Percentiles rank a stretch among this genome's conserved stretches.
phyloP scores from a whole-genome alignment of 2,888 invertebrate species.

The Stenolophus ochropezus region DNA sequence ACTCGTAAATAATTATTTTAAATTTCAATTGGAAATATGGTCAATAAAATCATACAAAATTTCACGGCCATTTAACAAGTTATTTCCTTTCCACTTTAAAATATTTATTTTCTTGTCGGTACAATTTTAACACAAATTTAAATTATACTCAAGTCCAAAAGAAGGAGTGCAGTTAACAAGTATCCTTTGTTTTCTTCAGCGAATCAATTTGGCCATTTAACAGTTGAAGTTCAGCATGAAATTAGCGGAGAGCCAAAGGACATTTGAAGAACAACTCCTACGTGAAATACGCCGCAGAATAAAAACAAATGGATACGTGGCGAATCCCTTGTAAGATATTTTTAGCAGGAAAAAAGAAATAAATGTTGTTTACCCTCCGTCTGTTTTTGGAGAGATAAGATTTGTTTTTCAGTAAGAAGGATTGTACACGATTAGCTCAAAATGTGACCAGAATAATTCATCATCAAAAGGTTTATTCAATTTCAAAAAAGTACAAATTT shows the following conservation, averaged over 20 bases:
- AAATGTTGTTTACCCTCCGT: neutral
- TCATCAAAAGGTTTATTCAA: neutral
- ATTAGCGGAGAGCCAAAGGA: neutral
- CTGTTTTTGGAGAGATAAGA: neutral
- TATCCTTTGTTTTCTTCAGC: neutral
- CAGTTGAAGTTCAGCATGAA: neutral
- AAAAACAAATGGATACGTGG: neutral
- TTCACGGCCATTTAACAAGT: neutral
- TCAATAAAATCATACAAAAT: neutral
- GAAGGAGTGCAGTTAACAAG: too few species aligned
- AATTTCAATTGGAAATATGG: neutral
- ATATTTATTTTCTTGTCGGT: neutral
- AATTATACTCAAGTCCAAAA: neutral
- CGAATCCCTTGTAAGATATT: neutral
- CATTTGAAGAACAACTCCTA: neutral
- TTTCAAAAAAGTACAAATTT: too few species aligned
- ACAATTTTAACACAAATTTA: neutral
- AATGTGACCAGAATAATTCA: neutral
- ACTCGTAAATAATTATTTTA: neutral
- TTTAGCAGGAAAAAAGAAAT: neutral
- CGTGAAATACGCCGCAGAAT: neutral
- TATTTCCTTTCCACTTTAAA: neutral
- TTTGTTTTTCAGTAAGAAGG: neutral
- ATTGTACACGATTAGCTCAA: neutral
- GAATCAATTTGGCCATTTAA: neutral